A percentile compares a stretch with the other conserved stretches of the same genome.
Conservation (phyloP, 2,797 vertebrate species). For the Phoeniculus purpureus region DNA sequence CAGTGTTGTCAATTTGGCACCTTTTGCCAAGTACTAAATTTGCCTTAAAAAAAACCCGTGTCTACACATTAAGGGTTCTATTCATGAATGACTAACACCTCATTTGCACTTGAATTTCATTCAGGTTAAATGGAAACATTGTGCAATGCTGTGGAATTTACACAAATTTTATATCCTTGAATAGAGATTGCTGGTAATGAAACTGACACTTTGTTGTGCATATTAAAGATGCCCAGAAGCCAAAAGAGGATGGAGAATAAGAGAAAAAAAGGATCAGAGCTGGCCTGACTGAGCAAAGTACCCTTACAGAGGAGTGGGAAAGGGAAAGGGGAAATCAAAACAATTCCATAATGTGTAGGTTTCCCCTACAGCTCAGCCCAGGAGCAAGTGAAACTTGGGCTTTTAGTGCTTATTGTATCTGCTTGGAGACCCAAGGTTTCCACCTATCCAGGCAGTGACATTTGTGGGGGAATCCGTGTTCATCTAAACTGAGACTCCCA, state of each 20-base stretch:
- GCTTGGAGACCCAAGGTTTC: neutral
- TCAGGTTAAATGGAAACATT: slow-evolving; percentile 73
- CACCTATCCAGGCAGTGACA: neutral
- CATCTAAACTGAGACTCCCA: neutral
- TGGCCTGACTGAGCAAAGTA: slow-evolving; percentile 16
- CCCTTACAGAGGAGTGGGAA: neutral
- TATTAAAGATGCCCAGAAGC: slow-evolving; percentile 69
- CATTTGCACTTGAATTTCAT: slow-evolving; percentile 76
- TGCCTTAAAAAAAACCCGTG: slow-evolving; percentile 32
- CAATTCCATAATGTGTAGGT: neutral
- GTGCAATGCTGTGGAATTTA: slow-evolving; percentile 72
- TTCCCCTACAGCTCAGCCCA: neutral
- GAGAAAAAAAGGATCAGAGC: slow-evolving; percentile 37
- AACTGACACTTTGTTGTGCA: slow-evolving; percentile 64
- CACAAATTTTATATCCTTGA: slow-evolving; percentile 74
- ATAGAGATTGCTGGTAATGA: slow-evolving; percentile 73
- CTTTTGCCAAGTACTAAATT: slow-evolving; percentile 61
- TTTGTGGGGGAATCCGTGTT: neutral
- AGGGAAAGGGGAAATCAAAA: slow-evolving; percentile 39
- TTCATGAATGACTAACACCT: slow-evolving; percentile 72
- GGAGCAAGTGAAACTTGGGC: neutral
- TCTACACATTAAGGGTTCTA: slow-evolving; percentile 62
- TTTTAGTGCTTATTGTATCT: neutral
- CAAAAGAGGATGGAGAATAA: slow-evolving; percentile 37
- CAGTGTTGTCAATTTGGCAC: slow-evolving; percentile 30